Base-by-base conservation (phyloP, 2,888 invertebrate species). In the Stenolophus ochropezus region DNA sequence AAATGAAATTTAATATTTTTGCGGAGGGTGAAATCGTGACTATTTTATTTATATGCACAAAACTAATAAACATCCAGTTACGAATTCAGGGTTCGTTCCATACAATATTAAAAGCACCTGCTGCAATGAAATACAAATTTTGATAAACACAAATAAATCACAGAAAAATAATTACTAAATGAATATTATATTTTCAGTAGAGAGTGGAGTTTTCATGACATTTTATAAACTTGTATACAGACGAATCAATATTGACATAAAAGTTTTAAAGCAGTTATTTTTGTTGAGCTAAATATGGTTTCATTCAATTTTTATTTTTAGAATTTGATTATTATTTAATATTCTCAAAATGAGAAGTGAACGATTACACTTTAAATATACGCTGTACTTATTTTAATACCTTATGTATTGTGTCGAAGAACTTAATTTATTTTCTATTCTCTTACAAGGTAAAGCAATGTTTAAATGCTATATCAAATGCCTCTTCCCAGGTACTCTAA, bases 101-200 rank as follows among this genome's bases (percentile, higher is more conserved):
- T 61, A 14, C 23, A 61, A 61, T 25, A 61, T 61, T 61, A 61
- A 61, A 61, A 61, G 61, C 61, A 61, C 5, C 61, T 61, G 61
- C 61, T 61, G 25, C 61, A n/a, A 61, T 27, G 61, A 61, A 58
- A 61, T 23, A 61, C 25, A 61, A 53, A 23, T 61, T 61, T 61
- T 61, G 27, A 58, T 58, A 58, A 61, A 61, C 23, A 61, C n/a
- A 61, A 61, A 61, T 61, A 25, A 61, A 61, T 61, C 61, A 61
- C 23, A 25, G 4, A 4, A 25, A 61, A 61, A 61, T 61, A 61
- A 61, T 61, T 25, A 61, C 14, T 61, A 25, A 61, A 61, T 61
- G 61, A 61, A 61, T 61, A 61, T 61, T 61, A 61, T 61, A 61
- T 61, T 61, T 61, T 14, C 25, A 25, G 21, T 14, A n/a, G 14